phyloP scores from a whole-genome alignment of 2,888 invertebrate genomes.

The Mythimna lalbum region DNA sequence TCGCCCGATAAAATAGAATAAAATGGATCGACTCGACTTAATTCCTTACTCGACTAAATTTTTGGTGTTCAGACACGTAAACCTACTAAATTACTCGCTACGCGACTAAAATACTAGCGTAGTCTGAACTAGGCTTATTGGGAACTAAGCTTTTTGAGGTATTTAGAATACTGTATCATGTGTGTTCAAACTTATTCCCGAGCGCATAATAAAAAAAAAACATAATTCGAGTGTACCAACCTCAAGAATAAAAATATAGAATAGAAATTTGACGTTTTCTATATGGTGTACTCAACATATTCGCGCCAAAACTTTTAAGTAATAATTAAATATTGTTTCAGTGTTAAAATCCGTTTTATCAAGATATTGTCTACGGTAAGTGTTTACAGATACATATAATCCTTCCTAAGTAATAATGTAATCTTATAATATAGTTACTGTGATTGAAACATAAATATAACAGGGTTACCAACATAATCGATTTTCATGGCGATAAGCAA shows the following conservation, averaged over 20 bases:
- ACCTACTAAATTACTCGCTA: too few species aligned
- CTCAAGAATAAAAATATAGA: not conserved
- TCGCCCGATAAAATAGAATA: too few species aligned
- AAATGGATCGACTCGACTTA: too few species aligned
- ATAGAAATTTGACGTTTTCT: slow-evolving; percentile 34
- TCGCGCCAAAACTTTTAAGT: slow-evolving; percentile 68
- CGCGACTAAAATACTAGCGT: too few species aligned
- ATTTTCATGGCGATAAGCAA: slow-evolving; percentile 60
- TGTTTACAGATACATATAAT: slow-evolving; percentile 12
- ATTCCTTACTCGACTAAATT: too few species aligned
- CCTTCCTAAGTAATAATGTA: not conserved
- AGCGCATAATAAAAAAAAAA: not conserved
- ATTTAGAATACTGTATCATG: too few species aligned
- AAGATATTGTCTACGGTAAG: slow-evolving; percentile 44
- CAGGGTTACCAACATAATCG: slow-evolving; percentile 73
- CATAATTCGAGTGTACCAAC: not conserved
- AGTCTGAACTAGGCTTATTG: too few species aligned
- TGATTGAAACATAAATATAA: slow-evolving; percentile 59
- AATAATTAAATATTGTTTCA: slow-evolving; percentile 1
- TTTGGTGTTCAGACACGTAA: too few species aligned
- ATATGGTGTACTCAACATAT: slow-evolving; percentile 22
- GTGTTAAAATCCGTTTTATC: not conserved
- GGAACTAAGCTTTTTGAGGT: not conserved
- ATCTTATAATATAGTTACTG: not conserved
- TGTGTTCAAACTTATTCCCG: not conserved